Conservation (phyloP, 2,888 invertebrate species). For the Prenolepis imparis region DNA sequence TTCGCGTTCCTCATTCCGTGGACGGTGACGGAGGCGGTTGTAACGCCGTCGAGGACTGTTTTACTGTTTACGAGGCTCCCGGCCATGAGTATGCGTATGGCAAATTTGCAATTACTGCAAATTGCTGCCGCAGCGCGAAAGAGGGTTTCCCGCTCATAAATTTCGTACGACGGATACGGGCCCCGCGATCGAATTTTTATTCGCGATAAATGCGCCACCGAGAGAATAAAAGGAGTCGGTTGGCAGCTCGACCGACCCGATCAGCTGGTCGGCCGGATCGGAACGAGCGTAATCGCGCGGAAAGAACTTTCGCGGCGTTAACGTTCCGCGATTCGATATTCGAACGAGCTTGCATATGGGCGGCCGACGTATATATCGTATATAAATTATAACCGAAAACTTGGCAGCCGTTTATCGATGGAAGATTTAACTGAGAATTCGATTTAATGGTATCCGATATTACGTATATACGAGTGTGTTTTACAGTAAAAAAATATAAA, state of each 20-base stretch:
- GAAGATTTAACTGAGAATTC: constrained; percentile 1
- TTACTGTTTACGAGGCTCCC: constrained; percentile 56
- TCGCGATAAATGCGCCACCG: constrained; percentile 53
- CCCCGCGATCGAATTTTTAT: constrained; percentile 40
- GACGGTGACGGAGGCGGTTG: constrained; percentile 5
- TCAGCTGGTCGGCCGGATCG: neutral
- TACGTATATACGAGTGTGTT: neutral
- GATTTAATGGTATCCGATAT: neutral
- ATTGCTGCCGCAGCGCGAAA: constrained; percentile 58
- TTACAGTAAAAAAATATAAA: neutral
- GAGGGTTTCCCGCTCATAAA: constrained; percentile 56
- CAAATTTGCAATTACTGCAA: constrained; percentile 57
- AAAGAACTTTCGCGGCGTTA: constrained; percentile 42
- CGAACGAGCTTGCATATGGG: constrained; percentile 10
- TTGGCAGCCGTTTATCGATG: constrained; percentile 14
- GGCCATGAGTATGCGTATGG: constrained; percentile 36
- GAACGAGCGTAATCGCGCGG: constrained; percentile 44
- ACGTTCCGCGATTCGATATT: constrained; percentile 39
- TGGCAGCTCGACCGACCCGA: neutral
- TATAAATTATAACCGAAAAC: constrained; percentile 42
- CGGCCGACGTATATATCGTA: constrained; percentile 4
- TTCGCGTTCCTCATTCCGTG: constrained; percentile 15
- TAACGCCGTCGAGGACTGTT: constrained; percentile 48
- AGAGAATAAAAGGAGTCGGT: constrained; percentile 10
- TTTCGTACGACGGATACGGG: constrained; percentile 46